Evolutionary conservation across 92 coral and sea anemone genomes (phyloP), one percentile per base, ranked within the genome.

Genomic region (Metridium senile): DNA sequence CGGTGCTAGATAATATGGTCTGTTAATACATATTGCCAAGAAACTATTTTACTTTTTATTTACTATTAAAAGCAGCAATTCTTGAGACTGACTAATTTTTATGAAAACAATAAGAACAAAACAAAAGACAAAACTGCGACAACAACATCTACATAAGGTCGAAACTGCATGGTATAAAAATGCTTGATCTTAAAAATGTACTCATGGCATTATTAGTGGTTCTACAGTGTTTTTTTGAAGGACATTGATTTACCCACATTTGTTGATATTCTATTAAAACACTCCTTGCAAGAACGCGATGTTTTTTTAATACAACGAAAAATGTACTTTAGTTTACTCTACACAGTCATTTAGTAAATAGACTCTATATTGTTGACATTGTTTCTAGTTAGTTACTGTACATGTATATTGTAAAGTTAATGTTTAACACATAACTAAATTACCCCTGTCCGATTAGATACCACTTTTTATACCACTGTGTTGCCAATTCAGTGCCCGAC

Each of bases 391-490:
- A 21, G 4, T 9, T 54, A 19, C 17, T 54, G 3, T 54, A 16
- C 59, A 54, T 54, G 59, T 20, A 9, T 21, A 2, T 16, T 2
- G 59, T 3, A 2, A 54, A 54, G 16, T 54, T 21, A 6, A 4
- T 13, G 8, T 4, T 39, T 6, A 39, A 39, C 49, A 13, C 6
- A 39, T 39, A 13, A 9, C 59, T 9, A 2, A 13, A 2, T 61
- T 61, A 61, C 8, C 11, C 66, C 22, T 61, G 8, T 11, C 66
- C 66, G 18, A 33, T 66, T 11, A 80, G 39, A 51, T 79, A 84
- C 92, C 92, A 88, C 70, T 88, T 88, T 6, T 88, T 88, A 32
- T 88, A 76, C 92, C 92, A 88, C 49, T 70, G 72, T 7, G 74
- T 71, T 10, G 77, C 76, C 18, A 78, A 70, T 6, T 78, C 86